Evolutionary conservation across 1,140 invertebrate genomes (phyloP), one percentile per base, ranked within the genome.

Genomic region (Danaus melanippus): DNA sequence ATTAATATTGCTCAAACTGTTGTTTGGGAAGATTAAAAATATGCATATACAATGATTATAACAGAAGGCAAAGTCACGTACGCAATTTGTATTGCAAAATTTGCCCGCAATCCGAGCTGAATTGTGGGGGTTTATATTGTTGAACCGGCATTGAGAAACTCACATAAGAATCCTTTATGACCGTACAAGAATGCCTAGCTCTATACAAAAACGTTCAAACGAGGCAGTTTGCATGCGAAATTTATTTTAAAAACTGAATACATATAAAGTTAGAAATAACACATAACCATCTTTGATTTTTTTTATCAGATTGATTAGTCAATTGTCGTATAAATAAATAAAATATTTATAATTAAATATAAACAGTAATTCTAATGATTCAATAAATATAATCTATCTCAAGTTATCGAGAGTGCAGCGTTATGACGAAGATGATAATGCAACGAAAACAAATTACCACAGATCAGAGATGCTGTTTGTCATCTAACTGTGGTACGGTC

Each of bases 401-500:
- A 41, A 48, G 46, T 32, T 41, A 49, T 40, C 48, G 11, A 12
- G 11, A 49, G 32, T 12, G 12, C 49, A 15, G 21, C 3, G 9
- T 12, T 50, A 73, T 72, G 56, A 54, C 57, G 45, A 55, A 63
- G 58, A 75, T 75, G 68, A 65, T 71, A 72, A 70, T 62, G 64
- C 71, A 69, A 72, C 75, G 71, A 73, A 69, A 79, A 78, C 75
- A 79, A 78, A 79, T 79, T 73, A 76, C 81, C 80, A 80, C 67
- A 71, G 68, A 79, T 79, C 71, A 63, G 58, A 64, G 66, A 59
- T 49, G 41, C 52, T 47, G 15, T 84, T 84, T 80, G 74, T 75
- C 70, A 59, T 76, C 59, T 75, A 79, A 78, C 76, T 81, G 78
- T 76, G 71, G 65, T 66, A 56, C 59, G 69, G 68, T 74, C 69